Evolutionary conservation across 2,797 vertebrate species (phyloP), one percentile per base, ranked within the genome.

Genomic region (Sebastes kiyomatsui): DNA sequence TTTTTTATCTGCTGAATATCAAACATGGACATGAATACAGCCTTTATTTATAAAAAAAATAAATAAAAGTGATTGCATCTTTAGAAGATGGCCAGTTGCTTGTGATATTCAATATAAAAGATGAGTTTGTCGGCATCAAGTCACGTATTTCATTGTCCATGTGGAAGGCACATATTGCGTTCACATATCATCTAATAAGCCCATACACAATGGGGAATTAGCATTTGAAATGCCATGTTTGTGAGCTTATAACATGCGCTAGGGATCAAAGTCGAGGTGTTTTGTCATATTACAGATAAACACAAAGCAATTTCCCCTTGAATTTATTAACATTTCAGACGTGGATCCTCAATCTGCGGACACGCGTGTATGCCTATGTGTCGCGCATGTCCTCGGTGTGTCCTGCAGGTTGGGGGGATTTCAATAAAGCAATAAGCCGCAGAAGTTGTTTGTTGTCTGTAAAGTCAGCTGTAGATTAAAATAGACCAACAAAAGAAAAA

Each of bases 311-410:
- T 92, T 91, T 93, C 91, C 86, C 67, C 72, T 80, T 85, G 87
- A 90, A 92, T 93, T 84, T 93, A 92, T 94, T 93, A 94, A 92
- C 90, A 92, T 93, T 94, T 92, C 82, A 88, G 77, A 76, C 60
- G 23, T 55, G 74, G 49, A 56, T 83, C 75, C 77, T 85, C 76
- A 61, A 67, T 81, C 61, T 60, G 68, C 4, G 27, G 46, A 70
- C 82, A 58, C 62, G 61, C 2, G 2, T 11, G 75, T 30, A 60
- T 8, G 75, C 38, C 38, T 18, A 9, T 35, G 35, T 61, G 62
- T 49, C 20, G 2, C 2, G 8, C 11, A 4, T 8, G 60, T 38
- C 33, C 55, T 73, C 49, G 25, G 42, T n/a, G 67, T 75, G 75
- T 86, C 88, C 75, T 67, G 82, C 79, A 82, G 84, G 78, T 71